These are phyloP conservation scores for Sapayoa aenigma DNA, from an alignment of 2,113 vertebrate species.

Conservation along the genomic window DNA sequence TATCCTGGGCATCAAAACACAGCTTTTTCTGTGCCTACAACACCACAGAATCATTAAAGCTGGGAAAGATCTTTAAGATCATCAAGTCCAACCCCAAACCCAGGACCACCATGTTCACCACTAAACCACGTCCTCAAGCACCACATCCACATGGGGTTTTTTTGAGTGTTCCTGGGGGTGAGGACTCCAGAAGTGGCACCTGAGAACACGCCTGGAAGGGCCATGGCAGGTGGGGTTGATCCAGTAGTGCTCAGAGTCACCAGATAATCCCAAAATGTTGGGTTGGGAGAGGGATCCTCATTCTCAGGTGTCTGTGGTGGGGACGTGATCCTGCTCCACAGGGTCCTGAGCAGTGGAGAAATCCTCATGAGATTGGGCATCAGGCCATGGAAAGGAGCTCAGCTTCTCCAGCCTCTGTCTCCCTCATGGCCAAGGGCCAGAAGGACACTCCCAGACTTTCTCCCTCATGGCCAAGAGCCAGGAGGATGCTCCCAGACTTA, in stretches of 20 bases:
- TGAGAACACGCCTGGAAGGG: neutral
- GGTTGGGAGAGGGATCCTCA: neutral
- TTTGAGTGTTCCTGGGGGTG: neutral
- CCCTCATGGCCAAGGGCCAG: neutral
- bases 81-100: neutral
- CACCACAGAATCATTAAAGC: neutral
- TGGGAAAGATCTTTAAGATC: neutral
- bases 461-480: neutral
- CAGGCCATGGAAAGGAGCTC: neutral
- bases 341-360: neutral
- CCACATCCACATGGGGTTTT: neutral
- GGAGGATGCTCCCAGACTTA: neutral
- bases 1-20: neutral
- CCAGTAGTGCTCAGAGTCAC: neutral
- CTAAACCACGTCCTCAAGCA: neutral
- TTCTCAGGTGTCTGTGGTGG: neutral
- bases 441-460: neutral
- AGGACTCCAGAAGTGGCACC: neutral
- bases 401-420: neutral
- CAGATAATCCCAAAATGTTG: neutral
- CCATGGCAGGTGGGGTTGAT: neutral
- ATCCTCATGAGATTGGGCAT: neutral
- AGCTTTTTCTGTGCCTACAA: neutral
- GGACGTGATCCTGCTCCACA: neutral
- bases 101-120: neutral